Base-by-base conservation (phyloP, 2,888 invertebrate species). In the Pollenia labialis region DNA sequence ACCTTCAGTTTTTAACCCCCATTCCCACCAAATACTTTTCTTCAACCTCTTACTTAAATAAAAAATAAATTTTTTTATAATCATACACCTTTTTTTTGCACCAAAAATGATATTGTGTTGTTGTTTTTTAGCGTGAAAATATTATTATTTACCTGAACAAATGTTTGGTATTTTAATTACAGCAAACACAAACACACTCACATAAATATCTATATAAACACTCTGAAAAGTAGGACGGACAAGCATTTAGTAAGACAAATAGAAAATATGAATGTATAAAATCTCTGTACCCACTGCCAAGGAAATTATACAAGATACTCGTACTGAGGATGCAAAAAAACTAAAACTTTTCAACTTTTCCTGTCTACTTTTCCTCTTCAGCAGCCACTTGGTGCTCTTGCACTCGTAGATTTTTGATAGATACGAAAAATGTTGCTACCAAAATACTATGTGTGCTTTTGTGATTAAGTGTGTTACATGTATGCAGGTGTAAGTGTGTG, bases 141-240 rank as follows among this genome's bases (percentile, higher is more conserved):
- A 85, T 85, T 91, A 91, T 91, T 91, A 91, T 91, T 91, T 91
- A 91, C 90, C 90, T 91, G 91, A 90, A 89, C 89, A 91, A 91
- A 91, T 91, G 91, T 91, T 91, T 89, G 91, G 90, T 90, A 91
- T 91, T 91, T 91, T 91, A 91, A 91, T 91, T 91, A 87, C 81
- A 74, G 76, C 50, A 62, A 44, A 76, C 9, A 75, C 16, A 23
- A 42, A 50, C 9, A 64, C 42, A 75, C n/a, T 52, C 44, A 68
- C 50, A 68, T 12, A 76, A 52, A 64, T 10, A 50, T 14, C 52
- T 44, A 50, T 6, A 9, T 14, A 48, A 40, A 46, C 40, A 72
- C 23, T 52, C 18, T 12, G 32, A 82, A 54, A 64, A 10, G 18
- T 10, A 8, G 32, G 23, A 16, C 46, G 52, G 48, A 62, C 71